Percentiles rank a stretch among this genome's conserved stretches.
These are phyloP conservation scores for Coturnix japonica DNA, from an alignment of 2,113 vertebrate species.

Conservation along the genomic window DNA sequence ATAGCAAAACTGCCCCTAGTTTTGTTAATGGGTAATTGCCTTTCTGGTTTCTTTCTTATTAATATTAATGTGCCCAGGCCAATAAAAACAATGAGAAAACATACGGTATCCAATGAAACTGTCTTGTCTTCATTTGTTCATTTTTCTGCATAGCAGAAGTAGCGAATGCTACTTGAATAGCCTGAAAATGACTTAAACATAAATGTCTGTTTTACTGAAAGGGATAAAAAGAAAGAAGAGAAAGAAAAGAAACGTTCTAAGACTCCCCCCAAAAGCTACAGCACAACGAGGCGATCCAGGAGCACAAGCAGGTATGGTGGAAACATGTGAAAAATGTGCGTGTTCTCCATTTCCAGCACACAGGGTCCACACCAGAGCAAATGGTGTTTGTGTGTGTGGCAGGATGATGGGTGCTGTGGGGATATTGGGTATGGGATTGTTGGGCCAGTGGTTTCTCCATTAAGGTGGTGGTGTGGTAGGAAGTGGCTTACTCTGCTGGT, in stretches of 20 bases:
- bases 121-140: accelerated
- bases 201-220: constrained; percentile 53
- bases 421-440: accelerated
- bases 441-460: accelerated
- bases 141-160: accelerated
- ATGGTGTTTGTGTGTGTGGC: accelerated
- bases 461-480: background rate
- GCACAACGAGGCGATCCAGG: constrained; percentile 91
- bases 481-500: background rate
- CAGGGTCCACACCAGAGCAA: background rate
- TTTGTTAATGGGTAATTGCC: background rate
- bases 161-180: background rate
- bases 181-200: background rate
- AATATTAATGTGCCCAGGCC: too few species aligned
- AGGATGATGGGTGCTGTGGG: background rate
- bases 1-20: background rate
- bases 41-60: background rate
- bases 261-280: constrained; percentile 98
- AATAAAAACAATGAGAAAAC: background rate
- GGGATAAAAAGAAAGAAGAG: constrained; percentile 96
- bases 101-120: background rate
- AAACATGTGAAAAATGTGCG: background rate
- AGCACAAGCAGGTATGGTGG: constrained; percentile 89
- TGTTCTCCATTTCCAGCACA: background rate
- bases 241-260: constrained; percentile 96